Base-by-base conservation (phyloP, 2,888 invertebrate species). In the Hirtodrosophila cameraria region DNA sequence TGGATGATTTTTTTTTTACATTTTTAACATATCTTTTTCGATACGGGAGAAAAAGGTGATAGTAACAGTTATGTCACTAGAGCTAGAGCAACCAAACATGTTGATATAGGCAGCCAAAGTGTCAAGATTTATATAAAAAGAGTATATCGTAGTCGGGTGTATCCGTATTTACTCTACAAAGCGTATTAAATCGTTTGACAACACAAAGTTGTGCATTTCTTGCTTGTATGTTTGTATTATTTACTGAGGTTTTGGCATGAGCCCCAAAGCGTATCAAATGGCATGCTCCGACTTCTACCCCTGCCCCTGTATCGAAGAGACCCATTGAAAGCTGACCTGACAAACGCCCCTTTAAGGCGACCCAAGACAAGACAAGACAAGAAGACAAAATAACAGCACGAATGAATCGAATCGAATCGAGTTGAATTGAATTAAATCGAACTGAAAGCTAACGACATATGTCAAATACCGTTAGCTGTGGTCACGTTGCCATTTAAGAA, bases 381-480 rank as follows among this genome's bases (percentile, higher is more conserved):
- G 33, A 33, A 36, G 46, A 20, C 12, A 36, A 52, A 13, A 30
- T 46, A 62, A 61, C 62, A 36, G 25, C 35, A 41, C 52, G 23
- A 62, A 6, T 35, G 63, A 45, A 58, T 39, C 23, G 8, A 23
- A 23, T 6, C 23, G 8, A 23, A 8, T 2, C 23, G 23, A 23
- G 8, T 2, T 46, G 53, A 67, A 69, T 39, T 8, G 8, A 23
- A 23, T 6, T 8, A 6, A 23, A 8, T 2, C 23, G 23, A 23
- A 23, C 6, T 46, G 53, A 67, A 69, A 68, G 59, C 66, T 68
- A 76, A 86, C 71, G 69, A 87, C 68, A 82, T n/a, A n/a, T 87
- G 81, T 87, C 87, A 87, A 85, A 82, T 75, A 77, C 81, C 79
- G 86, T 82, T 82, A 82, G 66, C 78, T 85, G 80, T 66, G 80